Conservation (phyloP, 1,140 invertebrate genomes). For the Theocolax elegans region DNA sequence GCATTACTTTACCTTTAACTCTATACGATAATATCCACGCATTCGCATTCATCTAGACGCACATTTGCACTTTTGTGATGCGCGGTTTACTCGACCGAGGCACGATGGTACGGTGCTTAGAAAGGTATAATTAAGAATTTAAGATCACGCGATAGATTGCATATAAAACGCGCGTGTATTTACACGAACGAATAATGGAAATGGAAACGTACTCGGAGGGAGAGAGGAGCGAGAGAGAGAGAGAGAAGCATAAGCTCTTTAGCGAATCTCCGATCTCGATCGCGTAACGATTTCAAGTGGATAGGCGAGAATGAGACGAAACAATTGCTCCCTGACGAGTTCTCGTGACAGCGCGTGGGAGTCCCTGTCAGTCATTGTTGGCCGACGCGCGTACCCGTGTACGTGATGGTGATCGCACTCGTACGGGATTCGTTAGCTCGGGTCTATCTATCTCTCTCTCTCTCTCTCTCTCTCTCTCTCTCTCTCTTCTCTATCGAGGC, state of each 20-base stretch:
- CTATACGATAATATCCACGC: no score
- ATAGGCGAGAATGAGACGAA: slow-evolving; percentile 42
- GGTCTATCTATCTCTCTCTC: no score
- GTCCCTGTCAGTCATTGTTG: slow-evolving; percentile 67
- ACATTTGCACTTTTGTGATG: no score
- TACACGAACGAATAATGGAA: background rate
- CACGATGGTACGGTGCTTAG: background rate
- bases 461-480: no score
- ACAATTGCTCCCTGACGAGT: slow-evolving; percentile 51
- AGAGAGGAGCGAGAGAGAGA: background rate
- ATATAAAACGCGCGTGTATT: background rate
- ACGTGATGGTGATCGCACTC: slow-evolving; percentile 37
- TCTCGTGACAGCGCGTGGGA: slow-evolving; percentile 66
- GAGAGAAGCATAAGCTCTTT: slow-evolving; percentile 3
- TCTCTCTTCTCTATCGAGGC: background rate
- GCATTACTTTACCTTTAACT: no score
- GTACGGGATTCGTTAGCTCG: slow-evolving; percentile 1
- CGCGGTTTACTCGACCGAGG: no score
- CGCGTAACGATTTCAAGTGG: slow-evolving; percentile 51
- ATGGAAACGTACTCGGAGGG: background rate
- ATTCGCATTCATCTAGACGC: no score
- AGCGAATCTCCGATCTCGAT: slow-evolving; percentile 50
- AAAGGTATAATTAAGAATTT: slow-evolving; percentile 31
- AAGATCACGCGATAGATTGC: slow-evolving; percentile 24
- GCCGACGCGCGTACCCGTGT: slow-evolving; percentile 40